Conservation (phyloP, 2,888 invertebrate species). For the Drosophila eohydei region DNA sequence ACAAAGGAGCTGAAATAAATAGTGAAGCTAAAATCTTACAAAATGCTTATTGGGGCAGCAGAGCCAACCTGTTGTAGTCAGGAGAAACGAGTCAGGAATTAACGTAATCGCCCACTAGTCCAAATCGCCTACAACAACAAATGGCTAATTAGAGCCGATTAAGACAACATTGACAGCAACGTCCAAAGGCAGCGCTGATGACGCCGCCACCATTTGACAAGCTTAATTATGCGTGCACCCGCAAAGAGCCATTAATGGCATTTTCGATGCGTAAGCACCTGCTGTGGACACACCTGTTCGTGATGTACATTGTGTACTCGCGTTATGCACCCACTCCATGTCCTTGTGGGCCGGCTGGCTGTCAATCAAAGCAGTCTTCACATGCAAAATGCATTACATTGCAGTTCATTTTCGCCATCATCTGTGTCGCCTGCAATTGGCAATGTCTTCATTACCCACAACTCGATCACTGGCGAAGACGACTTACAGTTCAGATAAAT, state of each 20-base stretch:
- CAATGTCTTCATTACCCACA: background rate
- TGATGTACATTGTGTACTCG: background rate
- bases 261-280: conserved; percentile 54
- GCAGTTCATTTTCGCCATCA: conserved; percentile 46
- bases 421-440: background rate
- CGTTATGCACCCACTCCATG: background rate
- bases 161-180: conserved; percentile 66
- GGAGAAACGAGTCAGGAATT: conserved; percentile 22
- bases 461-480: background rate
- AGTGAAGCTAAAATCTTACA: conserved; percentile 16
- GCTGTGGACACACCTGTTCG: conserved; percentile 33
- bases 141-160: conserved; percentile 69
- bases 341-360: conserved; percentile 9
- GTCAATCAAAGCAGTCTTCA: conserved; percentile 51
- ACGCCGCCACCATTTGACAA: conserved; percentile 38
- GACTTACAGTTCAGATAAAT: background rate
- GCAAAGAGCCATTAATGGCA: conserved; percentile 68
- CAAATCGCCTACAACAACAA: conserved; percentile 44
- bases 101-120: conserved; percentile 69
- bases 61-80: conserved; percentile 7
- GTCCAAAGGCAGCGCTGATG: conserved; percentile 28
- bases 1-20: conserved; percentile 16
- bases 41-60: conserved; percentile 30
- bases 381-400: conserved; percentile 56
- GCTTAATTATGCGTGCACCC: conserved; percentile 76